These are phyloP conservation scores for Triplophysa tibetana DNA, from an alignment of 2,113 vertebrate genomes.

Conservation along the genomic window DNA sequence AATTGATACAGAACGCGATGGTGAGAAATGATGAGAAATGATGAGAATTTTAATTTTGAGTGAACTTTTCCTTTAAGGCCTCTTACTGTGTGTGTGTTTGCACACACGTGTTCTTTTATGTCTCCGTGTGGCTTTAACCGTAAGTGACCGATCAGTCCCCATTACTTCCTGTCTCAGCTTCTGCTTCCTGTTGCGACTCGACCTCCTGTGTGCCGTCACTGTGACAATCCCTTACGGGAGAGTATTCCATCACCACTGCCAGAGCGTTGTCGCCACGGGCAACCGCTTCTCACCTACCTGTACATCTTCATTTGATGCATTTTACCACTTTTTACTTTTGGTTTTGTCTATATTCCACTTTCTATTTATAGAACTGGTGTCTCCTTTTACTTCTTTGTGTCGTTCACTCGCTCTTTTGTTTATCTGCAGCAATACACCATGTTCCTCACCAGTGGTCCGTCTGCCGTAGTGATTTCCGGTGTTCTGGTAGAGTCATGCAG, in stretches of 20 bases:
- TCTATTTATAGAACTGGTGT: no score
- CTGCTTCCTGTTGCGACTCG: conserved; percentile 46
- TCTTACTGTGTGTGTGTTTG: not conserved
- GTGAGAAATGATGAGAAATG: no score
- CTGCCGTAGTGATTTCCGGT: conserved; percentile 39
- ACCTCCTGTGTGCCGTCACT: conserved; percentile 21
- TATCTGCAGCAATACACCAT: conserved; percentile 13
- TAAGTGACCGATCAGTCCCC: conserved; percentile 19
- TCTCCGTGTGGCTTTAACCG: not conserved
- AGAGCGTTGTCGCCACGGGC: conserved; percentile 39
- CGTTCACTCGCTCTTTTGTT: not conserved
- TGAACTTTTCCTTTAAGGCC: no score
- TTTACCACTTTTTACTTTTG: no score
- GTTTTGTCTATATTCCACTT: no score
- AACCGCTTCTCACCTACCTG: conserved; percentile 12
- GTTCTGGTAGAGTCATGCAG: conserved; percentile 29
- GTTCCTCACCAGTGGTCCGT: not conserved
- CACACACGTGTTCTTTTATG: not conserved
- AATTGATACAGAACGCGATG: no score
- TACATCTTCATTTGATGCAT: conserved; percentile 35
- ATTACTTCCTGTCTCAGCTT: conserved; percentile 38
- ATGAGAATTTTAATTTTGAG: no score
- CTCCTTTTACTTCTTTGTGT: not conserved
- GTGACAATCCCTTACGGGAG: conserved; percentile 50
- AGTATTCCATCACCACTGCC: conserved; percentile 50